These are phyloP conservation scores for Passerculus sandwichensis DNA, from an alignment of 2,797 vertebrate species.

Conservation along the genomic window DNA sequence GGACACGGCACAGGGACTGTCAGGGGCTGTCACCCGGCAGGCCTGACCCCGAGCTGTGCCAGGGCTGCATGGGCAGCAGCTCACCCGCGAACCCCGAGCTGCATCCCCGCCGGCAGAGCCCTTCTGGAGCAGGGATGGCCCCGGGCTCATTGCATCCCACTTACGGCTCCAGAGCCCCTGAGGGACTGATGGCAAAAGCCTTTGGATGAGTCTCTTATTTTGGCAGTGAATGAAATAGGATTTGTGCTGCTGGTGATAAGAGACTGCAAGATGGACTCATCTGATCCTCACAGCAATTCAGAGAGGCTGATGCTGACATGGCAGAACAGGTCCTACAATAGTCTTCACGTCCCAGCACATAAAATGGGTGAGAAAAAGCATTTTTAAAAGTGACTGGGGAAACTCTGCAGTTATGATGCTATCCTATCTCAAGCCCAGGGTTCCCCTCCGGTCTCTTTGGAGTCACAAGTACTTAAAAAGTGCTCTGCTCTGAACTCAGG, in stretches of 20 bases:
- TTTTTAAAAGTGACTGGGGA: not conserved
- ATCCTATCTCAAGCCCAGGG: not conserved
- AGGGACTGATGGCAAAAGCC: not conserved
- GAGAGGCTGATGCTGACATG: not conserved
- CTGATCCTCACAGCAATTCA: accelerated
- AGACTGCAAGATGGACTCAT: not conserved
- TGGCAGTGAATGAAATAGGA: not conserved
- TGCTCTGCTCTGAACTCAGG: not conserved
- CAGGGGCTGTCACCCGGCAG: too few species aligned
- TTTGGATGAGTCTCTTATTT: not conserved
- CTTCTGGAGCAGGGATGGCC: accelerated
- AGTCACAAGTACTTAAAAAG: not conserved
- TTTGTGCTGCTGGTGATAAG: not conserved
- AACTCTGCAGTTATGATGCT: not conserved
- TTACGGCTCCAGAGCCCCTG: accelerated
- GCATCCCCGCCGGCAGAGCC: accelerated
- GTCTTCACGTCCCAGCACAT: not conserved
- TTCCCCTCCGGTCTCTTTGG: not conserved
- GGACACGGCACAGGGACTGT: too few species aligned
- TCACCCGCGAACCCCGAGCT: not conserved
- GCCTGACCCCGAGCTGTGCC: not conserved
- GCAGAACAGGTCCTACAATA: not conserved
- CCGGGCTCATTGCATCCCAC: not conserved
- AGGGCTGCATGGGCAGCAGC: accelerated
- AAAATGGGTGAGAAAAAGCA: not conserved